Evolutionary conservation across 2,113 vertebrate genomes (phyloP), one percentile per base, ranked within the genome.

Genomic region (Nestor notabilis): DNA sequence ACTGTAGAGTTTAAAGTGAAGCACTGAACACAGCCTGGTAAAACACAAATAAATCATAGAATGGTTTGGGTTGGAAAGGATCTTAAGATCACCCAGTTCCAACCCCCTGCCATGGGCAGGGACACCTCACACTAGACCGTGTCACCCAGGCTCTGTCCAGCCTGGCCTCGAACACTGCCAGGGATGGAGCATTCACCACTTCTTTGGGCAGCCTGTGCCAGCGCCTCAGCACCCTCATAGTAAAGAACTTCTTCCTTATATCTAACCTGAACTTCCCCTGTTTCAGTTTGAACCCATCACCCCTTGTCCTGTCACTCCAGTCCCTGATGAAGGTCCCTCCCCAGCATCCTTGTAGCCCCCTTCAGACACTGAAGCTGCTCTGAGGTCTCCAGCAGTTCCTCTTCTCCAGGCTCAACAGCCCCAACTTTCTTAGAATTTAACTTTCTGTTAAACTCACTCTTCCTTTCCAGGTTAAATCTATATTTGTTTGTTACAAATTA

Each of bases 21-120:
- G 50, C 69, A 72, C 35, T 55, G 65, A 92, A 86, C 14, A 17
- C 0, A 0, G 74, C 0, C 0, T 19, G 20, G 52, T 47, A 68
- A 70, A 87, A 68, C 72, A 93, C 82, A 89, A 95, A 87, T 44
- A 37, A 87, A 58, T 58, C 55, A 15, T 58, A 9, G 53, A 33
- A 56, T 21, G 4, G 55, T n/a, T n/a, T 23, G 20, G 20, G 20
- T 7, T n/a, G 33, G 33, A 58, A 58, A n/a, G 56, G 6, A n/a
- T 13, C 33, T 58, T 15, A n/a, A n/a, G 20, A 15, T 15, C 33
- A 23, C n/a, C 56, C 33, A n/a, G 33, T 10, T n/a, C 33, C 33
- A n/a, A 15, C 20, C 20, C 55, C 13, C 55, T 58, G 33, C 20
- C 56, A 58, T 7, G 8, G 20, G 33, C 55, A 58, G 20, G 33